Percentiles rank a stretch among this genome's conserved stretches.
Conservation (phyloP, 2,888 invertebrate species). For the Autographa gamma region DNA sequence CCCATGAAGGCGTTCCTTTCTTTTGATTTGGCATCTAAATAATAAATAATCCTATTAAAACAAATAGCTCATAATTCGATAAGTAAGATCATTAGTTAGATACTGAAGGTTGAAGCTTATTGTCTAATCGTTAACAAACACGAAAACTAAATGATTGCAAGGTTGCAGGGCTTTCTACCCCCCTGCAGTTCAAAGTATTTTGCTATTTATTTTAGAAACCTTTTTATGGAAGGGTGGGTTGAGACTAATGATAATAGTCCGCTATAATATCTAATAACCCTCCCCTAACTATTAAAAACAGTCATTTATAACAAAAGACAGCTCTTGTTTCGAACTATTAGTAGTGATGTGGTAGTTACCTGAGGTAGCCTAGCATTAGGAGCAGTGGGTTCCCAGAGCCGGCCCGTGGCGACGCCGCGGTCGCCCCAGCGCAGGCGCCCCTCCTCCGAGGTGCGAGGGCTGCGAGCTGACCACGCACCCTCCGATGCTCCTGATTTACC, state of each 20-base stretch:
- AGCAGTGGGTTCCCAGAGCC: slow-evolving; percentile 91
- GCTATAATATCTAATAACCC: background rate
- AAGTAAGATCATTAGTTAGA: background rate
- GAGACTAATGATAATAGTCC: background rate
- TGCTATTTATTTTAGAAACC: background rate
- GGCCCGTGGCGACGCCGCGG: slow-evolving; percentile 91
- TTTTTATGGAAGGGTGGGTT: background rate
- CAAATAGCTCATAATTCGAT: slow-evolving; percentile 16
- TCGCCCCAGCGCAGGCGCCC: slow-evolving; percentile 93
- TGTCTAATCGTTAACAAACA: background rate
- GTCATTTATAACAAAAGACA: too few species aligned
- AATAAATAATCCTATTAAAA: slow-evolving; percentile 27
- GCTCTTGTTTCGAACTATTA: too few species aligned
- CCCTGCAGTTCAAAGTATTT: background rate
- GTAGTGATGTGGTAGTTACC: slow-evolving; percentile 60
- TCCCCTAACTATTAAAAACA: background rate
- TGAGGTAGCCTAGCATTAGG: slow-evolving; percentile 85
- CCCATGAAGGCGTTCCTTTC: slow-evolving; percentile 88
- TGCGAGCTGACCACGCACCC: slow-evolving; percentile 79
- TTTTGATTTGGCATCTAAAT: slow-evolving; percentile 85
- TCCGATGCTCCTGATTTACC: slow-evolving; percentile 69
- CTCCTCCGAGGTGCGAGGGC: slow-evolving; percentile 83
- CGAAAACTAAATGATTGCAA: background rate
- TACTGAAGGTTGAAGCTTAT: background rate
- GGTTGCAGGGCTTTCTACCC: background rate